Conservation (phyloP, 2,113 vertebrate genomes). For the Catharus minimus region DNA sequence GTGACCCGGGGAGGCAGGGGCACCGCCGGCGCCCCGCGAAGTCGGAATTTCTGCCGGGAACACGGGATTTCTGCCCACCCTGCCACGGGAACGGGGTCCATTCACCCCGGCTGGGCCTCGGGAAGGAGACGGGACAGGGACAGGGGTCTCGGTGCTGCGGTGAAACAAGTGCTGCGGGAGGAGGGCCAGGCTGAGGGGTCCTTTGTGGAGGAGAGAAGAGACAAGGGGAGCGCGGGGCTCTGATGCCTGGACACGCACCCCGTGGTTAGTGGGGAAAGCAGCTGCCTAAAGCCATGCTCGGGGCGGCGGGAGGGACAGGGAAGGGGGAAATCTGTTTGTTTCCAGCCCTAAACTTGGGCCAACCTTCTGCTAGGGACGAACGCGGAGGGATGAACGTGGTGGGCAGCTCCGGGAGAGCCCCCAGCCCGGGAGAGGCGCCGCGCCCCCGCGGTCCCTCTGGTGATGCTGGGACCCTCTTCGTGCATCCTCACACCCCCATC, state of each 20-base stretch:
- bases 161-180: background rate
- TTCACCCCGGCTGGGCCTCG: background rate
- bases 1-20: conserved; percentile 21
- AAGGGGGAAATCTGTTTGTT: background rate
- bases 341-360: background rate
- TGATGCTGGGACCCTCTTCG: background rate
- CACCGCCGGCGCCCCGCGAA: background rate
- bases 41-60: background rate
- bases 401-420: background rate
- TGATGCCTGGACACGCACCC: background rate
- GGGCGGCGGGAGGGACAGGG: background rate
- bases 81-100: background rate
- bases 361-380: background rate
- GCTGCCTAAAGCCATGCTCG: background rate
- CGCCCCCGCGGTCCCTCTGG: background rate
- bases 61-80: background rate
- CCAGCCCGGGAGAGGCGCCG: background rate
- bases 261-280: fast-evolving
- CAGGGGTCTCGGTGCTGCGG: background rate
- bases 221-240: background rate
- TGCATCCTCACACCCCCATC: background rate
- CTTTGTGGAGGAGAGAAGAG: background rate
- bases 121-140: background rate
- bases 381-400: fast-evolving
- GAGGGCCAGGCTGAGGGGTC: background rate